Base-by-base conservation (phyloP, 2,797 vertebrate genomes). In the Apogon talboti region DNA sequence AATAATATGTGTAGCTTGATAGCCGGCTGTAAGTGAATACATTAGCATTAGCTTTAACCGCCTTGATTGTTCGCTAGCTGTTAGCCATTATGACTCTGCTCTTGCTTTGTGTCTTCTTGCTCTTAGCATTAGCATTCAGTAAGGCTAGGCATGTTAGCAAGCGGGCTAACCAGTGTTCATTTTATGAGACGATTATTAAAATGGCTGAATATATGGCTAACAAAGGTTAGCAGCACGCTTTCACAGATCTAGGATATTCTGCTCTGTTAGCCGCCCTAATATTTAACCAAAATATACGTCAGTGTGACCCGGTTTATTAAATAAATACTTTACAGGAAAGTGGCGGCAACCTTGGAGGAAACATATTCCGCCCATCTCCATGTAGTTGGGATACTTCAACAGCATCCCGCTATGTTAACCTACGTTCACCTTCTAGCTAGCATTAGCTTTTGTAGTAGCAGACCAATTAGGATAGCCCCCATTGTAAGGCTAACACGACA, bases 171-270 rank as follows among this genome's bases (percentile, higher is more conserved):
- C 54, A 6, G 33, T 51, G 68, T 71, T 80, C 28, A 59, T 82
- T 68, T 76, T 55, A 58, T 24, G 64, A 66, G 55, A 50, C 60
- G 71, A 64, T 76, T 68, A 87, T 83, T 84, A 88, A 91, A 89
- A 91, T 85, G 86, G 83, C 78, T 87, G 84, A 87, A 87, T 84
- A 60, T 40, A 68, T 43, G 49, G 68, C 78, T 59, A 79, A 87
- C 82, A 89, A 82, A 37, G 59, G 67, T 58, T 43, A 50, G 44
- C 57, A 14, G 15, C 0, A 1, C 33, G 43, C 9, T 13, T 18
- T 8, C 30, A 38, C 45, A 35, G 56, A 15, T 37, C 44, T 6
- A 28, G 7, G 13, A 14, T 12, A 3, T n/a, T 11, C 18, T 18
- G 7, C 3, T 14, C 13, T 2, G 0, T 13, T 0, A 30, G 0